These are phyloP conservation scores for Vulpes lagopus DNA, from an alignment of 2,113 vertebrate genomes.

Conservation along the genomic window DNA sequence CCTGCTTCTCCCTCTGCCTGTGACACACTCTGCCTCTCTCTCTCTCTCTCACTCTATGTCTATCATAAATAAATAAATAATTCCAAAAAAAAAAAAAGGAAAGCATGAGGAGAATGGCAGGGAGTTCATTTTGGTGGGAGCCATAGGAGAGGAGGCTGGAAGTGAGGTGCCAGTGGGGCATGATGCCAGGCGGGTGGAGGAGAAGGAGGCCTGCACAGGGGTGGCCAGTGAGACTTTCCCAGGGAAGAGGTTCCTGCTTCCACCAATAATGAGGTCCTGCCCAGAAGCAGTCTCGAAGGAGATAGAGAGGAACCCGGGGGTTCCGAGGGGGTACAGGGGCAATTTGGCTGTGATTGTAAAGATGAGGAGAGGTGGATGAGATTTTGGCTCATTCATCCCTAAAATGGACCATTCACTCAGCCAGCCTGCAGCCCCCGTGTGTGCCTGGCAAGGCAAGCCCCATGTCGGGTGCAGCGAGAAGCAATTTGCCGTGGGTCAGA, in stretches of 20 bases:
- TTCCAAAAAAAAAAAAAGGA: neutral
- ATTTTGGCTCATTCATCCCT: constrained; percentile 14
- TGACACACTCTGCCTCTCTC: too few species aligned
- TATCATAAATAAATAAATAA: too few species aligned
- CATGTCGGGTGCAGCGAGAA: neutral
- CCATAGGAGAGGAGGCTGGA: neutral
- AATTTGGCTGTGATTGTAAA: neutral
- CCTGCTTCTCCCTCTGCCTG: too few species aligned
- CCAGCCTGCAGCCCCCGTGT: neutral
- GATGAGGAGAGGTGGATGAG: neutral
- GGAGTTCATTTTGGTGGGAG: neutral
- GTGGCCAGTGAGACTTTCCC: neutral
- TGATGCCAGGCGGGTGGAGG: neutral
- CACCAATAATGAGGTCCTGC: neutral
- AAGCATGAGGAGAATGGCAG: neutral
- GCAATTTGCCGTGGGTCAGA: constrained; percentile 68
- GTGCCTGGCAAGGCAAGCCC: neutral
- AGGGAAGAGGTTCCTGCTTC: neutral
- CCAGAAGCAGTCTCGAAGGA: rapidly evolving
- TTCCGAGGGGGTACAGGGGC: neutral
- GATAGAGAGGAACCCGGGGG: neutral
- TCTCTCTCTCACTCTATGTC: too few species aligned
- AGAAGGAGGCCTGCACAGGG: neutral
- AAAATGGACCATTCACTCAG: neutral
- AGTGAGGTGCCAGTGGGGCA: neutral